Evolutionary conservation across 1,140 invertebrate species (phyloP), one percentile per base, ranked within the genome.

Genomic region (Schmidtea mediterranea): DNA sequence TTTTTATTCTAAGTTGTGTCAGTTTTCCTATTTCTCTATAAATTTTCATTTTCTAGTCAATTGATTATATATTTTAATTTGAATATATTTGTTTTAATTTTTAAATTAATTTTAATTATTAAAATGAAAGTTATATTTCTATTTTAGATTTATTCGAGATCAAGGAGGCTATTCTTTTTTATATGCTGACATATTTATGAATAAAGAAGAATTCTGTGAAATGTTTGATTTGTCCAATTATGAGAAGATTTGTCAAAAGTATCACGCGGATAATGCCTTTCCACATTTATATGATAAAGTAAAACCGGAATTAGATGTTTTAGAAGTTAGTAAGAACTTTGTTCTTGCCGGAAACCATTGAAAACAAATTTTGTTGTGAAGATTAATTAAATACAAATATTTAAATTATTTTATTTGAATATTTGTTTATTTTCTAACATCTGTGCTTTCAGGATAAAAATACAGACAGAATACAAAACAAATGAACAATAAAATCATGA

Each of bases 161-260:
- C 18, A 19, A 22, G 40, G 40, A 18, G 40, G 40, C 12, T 41
- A 41, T 22, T 19, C 18, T 5, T 41, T 41, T 23, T 23, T 82
- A 45, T 82, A 82, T 62, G 78, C 77, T 0, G 79, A 82, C 55
- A 79, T 77, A 0, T 80, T 76, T 58, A 74, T 77, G 51, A 78
- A 75, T 0, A 60, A 61, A 26, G 72, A 76, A 24, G 79, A 83
- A 62, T 83, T 82, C 58, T 61, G 75, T 16, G 54, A 69, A 47
- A 82, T 82, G 79, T 82, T 82, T 65, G 76, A 82, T 59, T 77
- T 80, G 57, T 62, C 59, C 1, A 63, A 81, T 0, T 82, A 83
- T 55, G 76, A 82, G 53, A 71, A 69, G 58, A 61, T 80, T 50
- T 62, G 79, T 43, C 59, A 69, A 5, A 59, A 65, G 21, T 73